These are phyloP conservation scores for Napeogenes sylphis DNA, from an alignment of 2,888 invertebrate species.

Conservation along the genomic window DNA sequence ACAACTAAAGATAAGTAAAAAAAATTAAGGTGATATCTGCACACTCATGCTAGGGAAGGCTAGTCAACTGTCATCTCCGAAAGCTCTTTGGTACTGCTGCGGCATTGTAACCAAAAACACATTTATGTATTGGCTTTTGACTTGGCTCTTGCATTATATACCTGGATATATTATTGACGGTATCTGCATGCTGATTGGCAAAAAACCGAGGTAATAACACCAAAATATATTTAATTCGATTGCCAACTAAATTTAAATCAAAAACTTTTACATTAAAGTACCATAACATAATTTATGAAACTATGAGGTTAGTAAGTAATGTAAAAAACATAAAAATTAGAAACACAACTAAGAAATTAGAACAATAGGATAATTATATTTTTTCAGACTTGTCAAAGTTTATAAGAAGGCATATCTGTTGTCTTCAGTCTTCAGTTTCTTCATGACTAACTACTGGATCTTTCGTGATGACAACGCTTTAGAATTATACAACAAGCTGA, in stretches of 20 bases:
- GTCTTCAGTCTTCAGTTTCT: conserved; percentile 21
- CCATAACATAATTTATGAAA: too few relatives aligned
- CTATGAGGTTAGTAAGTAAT: too few relatives aligned
- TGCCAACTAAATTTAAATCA: too few relatives aligned
- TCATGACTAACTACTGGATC: conserved; percentile 35
- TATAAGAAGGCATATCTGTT: conserved; percentile 29
- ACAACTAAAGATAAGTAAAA: too few relatives aligned
- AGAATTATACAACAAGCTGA: conserved; percentile 27
- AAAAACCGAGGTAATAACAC: conserved; percentile 3
- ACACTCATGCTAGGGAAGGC: background rate
- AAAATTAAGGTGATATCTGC: background rate
- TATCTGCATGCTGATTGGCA: background rate
- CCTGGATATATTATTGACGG: conserved; percentile 9
- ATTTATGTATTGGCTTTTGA: background rate
- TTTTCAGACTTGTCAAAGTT: conserved; percentile 7
- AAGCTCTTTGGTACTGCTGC: conserved; percentile 4
- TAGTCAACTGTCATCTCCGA: background rate
- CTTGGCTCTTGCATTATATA: conserved; percentile 10
- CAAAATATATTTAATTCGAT: too few relatives aligned
- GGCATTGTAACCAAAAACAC: background rate
- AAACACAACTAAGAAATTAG: too few relatives aligned
- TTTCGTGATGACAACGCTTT: conserved; percentile 36
- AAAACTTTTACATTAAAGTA: too few relatives aligned
- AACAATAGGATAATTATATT: too few relatives aligned
- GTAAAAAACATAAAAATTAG: too few relatives aligned